These are phyloP conservation scores for Drosophila atripex DNA, from an alignment of 2,888 invertebrate species.

Conservation along the genomic window DNA sequence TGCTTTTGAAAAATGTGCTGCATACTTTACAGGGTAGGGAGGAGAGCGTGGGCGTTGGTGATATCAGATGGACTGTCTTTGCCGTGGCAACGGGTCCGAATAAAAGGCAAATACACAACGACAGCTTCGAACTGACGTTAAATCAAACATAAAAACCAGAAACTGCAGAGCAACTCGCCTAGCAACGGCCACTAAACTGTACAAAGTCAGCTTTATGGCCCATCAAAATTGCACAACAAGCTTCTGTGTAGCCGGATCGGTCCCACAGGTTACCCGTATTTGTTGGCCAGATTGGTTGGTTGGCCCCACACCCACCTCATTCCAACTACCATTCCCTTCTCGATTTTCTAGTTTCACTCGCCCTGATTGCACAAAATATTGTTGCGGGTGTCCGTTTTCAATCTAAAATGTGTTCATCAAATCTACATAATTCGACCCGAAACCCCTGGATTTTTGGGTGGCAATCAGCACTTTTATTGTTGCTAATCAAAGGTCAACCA, in stretches of 20 bases:
- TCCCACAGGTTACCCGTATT: conserved; percentile 37
- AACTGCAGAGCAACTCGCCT: conserved; percentile 29
- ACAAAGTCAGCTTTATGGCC: conserved; percentile 56
- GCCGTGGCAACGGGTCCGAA: conserved; percentile 57
- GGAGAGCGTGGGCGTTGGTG: not conserved
- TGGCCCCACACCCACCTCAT: not conserved
- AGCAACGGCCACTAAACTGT: conserved; percentile 49
- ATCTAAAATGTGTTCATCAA: conserved; percentile 61
- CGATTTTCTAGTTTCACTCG: conserved; percentile 30
- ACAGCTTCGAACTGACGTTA: conserved; percentile 45
- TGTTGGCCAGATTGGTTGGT: conserved; percentile 33
- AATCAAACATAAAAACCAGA: conserved; percentile 49
- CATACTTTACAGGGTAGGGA: conserved; percentile 14
- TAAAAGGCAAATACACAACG: conserved; percentile 41
- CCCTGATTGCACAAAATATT: conserved; percentile 51
- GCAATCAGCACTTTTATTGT: conserved; percentile 76
- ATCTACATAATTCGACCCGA: conserved; percentile 67
- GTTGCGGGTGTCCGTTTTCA: conserved; percentile 42
- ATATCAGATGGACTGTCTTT: conserved; percentile 32
- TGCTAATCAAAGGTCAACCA: conserved; percentile 63
- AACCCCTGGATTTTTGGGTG: conserved; percentile 9
- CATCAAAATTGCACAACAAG: conserved; percentile 60
- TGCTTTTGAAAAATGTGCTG: conserved; percentile 29
- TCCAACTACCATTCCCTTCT: not conserved
- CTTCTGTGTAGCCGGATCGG: conserved; percentile 15